These are phyloP conservation scores for Aradophagus sp. DNA, from an alignment of 1,140 invertebrate genomes.

Conservation along the genomic window DNA sequence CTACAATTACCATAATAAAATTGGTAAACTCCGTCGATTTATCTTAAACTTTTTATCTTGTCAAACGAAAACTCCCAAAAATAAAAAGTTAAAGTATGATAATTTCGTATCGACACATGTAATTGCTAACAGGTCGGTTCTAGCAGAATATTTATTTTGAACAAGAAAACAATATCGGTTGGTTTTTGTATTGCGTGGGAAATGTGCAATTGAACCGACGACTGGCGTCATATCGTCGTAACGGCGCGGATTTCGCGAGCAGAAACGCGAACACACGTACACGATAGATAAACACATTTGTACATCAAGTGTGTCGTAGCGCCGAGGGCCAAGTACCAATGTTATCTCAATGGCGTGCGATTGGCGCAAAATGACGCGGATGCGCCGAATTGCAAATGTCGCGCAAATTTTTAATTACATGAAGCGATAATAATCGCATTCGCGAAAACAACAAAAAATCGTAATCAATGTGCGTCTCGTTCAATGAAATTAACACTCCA, in stretches of 20 bases:
- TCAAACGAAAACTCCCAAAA: too few relatives aligned
- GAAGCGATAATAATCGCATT: conserved; percentile 21
- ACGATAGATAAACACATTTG: conserved; percentile 50
- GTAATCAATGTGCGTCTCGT: too few relatives aligned
- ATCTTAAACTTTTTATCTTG: too few relatives aligned
- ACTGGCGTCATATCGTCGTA: conserved; percentile 44
- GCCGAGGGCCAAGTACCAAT: conserved; percentile 54
- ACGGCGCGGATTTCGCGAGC: conserved; percentile 46
- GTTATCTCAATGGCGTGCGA: conserved; percentile 49
- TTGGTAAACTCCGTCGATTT: too few relatives aligned
- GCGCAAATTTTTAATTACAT: conserved; percentile 27
- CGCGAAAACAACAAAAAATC: too few relatives aligned
- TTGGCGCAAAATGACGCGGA: conserved; percentile 39
- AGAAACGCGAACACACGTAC: conserved; percentile 32
- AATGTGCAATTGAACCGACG: conserved; percentile 51
- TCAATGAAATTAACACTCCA: too few relatives aligned
- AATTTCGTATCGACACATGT: too few relatives aligned
- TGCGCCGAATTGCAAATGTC: conserved; percentile 36
- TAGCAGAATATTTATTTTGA: conserved; percentile 33
- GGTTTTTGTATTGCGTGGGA: conserved; percentile 48
- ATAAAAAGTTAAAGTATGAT: background rate
- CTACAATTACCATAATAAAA: too few relatives aligned
- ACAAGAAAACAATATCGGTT: conserved; percentile 20
- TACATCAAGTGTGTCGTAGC: conserved; percentile 32
- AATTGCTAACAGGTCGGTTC: conserved; percentile 23